These are phyloP conservation scores for Calcarius lapponicus DNA, from an alignment of 2,797 vertebrate genomes.

Conservation along the genomic window DNA sequence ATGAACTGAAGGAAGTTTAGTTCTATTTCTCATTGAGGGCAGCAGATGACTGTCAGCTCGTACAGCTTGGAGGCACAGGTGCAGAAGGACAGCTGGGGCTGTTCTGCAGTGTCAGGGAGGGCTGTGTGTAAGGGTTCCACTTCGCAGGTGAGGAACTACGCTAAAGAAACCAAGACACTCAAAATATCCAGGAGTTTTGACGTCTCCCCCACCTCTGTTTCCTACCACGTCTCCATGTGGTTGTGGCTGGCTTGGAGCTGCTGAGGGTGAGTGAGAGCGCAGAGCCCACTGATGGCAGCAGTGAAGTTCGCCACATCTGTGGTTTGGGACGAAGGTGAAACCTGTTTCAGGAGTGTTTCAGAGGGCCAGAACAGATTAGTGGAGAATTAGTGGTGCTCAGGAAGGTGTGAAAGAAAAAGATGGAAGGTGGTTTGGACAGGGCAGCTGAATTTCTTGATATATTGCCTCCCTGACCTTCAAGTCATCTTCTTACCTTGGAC, in stretches of 20 bases:
- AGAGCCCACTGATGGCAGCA: neutral
- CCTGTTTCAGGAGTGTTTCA: neutral
- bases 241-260: neutral
- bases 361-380: neutral
- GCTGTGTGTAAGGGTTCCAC: neutral
- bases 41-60: rapidly evolving
- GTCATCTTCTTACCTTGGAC: neutral
- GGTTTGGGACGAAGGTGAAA: neutral
- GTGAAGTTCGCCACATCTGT: neutral
- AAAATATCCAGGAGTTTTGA: neutral
- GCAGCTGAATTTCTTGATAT: neutral
- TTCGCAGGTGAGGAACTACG: neutral
- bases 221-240: neutral
- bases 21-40: neutral
- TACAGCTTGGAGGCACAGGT: neutral
- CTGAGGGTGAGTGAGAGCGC: neutral
- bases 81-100: neutral
- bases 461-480: neutral
- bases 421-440: neutral
- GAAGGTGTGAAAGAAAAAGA: neutral
- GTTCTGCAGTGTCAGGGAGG: neutral
- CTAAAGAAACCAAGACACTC: neutral
- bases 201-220: neutral
- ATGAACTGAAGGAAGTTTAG: neutral
- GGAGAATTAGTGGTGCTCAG: neutral